These are phyloP conservation scores for Augochlorella aurata DNA, from an alignment of 2,888 invertebrate species.

Conservation along the genomic window DNA sequence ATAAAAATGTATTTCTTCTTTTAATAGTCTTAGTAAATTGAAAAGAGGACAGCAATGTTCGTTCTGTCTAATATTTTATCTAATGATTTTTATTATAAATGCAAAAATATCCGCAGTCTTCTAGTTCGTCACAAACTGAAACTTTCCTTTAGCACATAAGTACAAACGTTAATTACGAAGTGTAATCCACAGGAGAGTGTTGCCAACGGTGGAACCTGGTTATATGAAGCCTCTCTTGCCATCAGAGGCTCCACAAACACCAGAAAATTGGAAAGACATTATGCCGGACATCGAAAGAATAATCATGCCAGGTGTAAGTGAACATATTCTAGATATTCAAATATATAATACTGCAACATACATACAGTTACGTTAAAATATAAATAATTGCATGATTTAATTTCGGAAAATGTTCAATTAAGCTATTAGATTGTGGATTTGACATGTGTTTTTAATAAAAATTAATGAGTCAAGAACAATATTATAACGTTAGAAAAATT, in stretches of 20 bases:
- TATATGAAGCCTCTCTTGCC: conserved; percentile 93
- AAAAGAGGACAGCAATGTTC: too few relatives aligned
- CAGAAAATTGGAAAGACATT: conserved; percentile 94
- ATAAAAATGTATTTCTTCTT: too few relatives aligned
- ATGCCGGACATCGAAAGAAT: conserved; percentile 93
- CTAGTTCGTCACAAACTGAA: neutral
- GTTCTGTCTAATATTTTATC: too few relatives aligned
- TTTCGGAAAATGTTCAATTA: neutral
- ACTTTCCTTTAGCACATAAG: neutral
- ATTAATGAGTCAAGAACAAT: neutral
- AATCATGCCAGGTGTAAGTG: conserved; percentile 94
- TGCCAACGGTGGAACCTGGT: conserved; percentile 95
- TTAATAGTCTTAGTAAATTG: too few relatives aligned
- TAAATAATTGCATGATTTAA: neutral
- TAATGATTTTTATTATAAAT: neutral
- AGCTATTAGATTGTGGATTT: neutral
- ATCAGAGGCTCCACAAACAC: conserved; percentile 90
- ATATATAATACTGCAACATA: neutral
- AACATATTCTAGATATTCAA: neutral
- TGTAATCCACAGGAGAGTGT: conserved; percentile 85
- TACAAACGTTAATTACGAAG: neutral
- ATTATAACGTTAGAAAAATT: neutral
- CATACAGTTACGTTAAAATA: too few relatives aligned
- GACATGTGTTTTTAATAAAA: neutral
- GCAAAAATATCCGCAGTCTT: neutral